Evolutionary conservation across 2,888 invertebrate genomes (phyloP), one percentile per base, ranked within the genome.

Genomic region (Lithophane socia): DNA sequence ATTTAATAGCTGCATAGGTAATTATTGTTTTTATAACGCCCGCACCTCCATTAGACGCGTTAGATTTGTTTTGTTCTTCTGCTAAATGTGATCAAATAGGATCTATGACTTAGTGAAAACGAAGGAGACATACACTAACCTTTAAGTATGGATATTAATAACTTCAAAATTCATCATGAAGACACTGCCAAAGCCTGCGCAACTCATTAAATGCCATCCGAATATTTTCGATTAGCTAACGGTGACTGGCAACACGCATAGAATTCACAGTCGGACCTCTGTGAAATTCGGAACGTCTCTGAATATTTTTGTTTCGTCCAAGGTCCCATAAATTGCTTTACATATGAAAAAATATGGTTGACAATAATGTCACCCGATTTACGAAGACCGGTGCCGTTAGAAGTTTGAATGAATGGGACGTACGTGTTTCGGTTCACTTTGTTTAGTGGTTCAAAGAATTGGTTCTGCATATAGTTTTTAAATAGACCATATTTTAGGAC

Each of bases 221-320:
- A 94, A 92, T 91, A 93, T 91, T 90, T 90, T 91, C 88, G 89
- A 94, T 94, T 92, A 90, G 91, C 92, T 93, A 95, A 95, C 94
- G 93, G 94, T 91, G 88, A 90, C 89, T 85, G 91, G 84, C 90
- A 91, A 92, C 94, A 92, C 90, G 87, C 82, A 83, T 80, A 92
- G 94, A 94, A 94, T 93, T 91, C 91, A 92, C 88, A 79, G 89
- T 78, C 86, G 86, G 81, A 89, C 92, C 91, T 94, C 92, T 93
- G 91, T 94, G 93, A 93, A 95, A 95, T 94, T 91, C 84, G 91
- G 80, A 91, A 89, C 91, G 87, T 87, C 91, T 92, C 92, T 94
- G 91, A 94, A 95, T 95, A 95, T 95, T 93, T 93, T 95, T 94
- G 88, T 76, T 83, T 87, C 87, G 89, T 93, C 91, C 94, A 94